A percentile compares a stretch with the other conserved stretches of the same genome.
Evolutionary conservation across 2,113 vertebrate species (phyloP).

Genomic region (Edolisoma coerulescens): DNA sequence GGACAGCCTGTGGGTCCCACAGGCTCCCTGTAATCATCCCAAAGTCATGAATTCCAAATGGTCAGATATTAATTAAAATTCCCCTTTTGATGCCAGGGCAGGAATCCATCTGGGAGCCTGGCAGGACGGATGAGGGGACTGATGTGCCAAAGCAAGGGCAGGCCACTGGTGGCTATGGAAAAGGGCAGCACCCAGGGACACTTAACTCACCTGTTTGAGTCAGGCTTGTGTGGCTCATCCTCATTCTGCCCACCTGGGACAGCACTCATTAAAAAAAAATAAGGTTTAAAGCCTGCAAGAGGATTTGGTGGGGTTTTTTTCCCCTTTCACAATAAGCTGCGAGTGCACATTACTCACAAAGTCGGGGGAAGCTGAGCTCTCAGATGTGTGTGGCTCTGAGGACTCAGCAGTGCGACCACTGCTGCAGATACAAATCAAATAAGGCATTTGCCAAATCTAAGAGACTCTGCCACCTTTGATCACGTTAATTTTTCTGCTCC

Average conservation of each 20-base stretch:
- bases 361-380: not conserved
- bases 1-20: not conserved
- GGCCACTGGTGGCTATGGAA: not conserved
- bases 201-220: not conserved
- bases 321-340: not conserved
- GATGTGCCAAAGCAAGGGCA: not conserved
- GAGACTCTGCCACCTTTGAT: not conserved
- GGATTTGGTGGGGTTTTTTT: not conserved
- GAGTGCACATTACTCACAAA: not conserved
- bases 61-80: constrained; percentile 20
- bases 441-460: not conserved
- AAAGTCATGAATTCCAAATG: constrained; percentile 32
- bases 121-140: not conserved
- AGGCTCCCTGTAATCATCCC: constrained; percentile 2
- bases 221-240: not conserved
- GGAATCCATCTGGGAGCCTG: not conserved
- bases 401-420: not conserved
- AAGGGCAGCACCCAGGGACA: not conserved
- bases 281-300: not conserved
- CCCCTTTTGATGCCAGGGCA: constrained; percentile 11
- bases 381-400: not conserved
- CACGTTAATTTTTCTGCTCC: not conserved
- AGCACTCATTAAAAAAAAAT: not conserved
- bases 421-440: not conserved
- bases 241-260: not conserved